phyloP scores from a whole-genome alignment of 64 coral and sea anemone genomes.

The Hydrozoanthus tunicans region DNA sequence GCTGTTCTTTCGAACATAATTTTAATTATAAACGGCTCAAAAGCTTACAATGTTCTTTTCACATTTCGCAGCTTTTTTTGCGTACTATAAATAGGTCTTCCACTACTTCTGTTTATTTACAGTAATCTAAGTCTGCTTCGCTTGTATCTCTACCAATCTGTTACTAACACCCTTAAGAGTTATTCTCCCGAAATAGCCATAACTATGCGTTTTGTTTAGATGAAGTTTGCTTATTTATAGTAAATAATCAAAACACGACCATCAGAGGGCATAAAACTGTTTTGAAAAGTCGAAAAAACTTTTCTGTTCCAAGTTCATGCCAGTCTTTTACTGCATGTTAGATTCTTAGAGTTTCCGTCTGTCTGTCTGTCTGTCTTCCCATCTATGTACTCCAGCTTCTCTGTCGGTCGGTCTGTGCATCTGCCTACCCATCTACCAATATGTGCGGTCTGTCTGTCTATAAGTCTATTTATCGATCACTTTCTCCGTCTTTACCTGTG shows the following conservation, averaged over 20 bases:
- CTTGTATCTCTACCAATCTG: neutral
- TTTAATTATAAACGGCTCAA: neutral
- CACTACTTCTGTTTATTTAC: slow-evolving; percentile 25
- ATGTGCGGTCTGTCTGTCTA: neutral
- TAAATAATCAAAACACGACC: no score
- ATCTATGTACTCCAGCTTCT: neutral
- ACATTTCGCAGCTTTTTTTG: slow-evolving; percentile 16
- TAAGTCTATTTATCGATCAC: neutral
- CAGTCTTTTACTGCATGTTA: no score
- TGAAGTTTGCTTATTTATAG: neutral
- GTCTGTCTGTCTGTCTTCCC: neutral
- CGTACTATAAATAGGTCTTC: slow-evolving; percentile 16
- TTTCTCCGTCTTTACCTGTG: no score
- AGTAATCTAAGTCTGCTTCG: slow-evolving; percentile 18
- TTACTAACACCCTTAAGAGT: neutral
- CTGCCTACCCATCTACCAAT: no score
- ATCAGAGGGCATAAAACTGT: no score
- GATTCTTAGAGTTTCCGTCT: neutral
- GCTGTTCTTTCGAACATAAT: neutral
- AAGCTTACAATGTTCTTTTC: neutral
- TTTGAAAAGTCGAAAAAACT: no score
- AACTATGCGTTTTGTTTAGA: neutral
- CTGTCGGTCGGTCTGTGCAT: neutral
- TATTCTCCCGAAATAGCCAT: neutral
- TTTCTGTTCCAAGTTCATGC: no score